Evolutionary conservation across 2,113 vertebrate species (phyloP).

Genomic region (Tragelaphus buxtoni): DNA sequence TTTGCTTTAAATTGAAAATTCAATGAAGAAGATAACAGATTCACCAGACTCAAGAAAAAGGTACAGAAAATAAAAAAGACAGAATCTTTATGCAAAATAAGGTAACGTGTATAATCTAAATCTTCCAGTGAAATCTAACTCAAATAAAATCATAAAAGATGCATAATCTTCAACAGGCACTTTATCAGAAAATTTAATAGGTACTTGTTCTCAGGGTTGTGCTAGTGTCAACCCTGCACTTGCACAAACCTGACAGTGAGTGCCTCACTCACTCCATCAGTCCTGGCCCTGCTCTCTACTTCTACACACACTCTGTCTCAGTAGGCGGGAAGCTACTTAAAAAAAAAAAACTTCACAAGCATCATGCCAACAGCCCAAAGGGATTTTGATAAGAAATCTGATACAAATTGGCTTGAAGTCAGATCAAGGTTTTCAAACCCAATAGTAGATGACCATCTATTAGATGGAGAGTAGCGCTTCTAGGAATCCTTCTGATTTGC

Average conservation of each 20-base stretch:
- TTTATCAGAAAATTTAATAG: neutral
- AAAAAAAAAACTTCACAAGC: neutral
- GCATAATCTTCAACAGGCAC: neutral
- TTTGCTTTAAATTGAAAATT: neutral
- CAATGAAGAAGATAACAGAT: neutral
- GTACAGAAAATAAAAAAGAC: neutral
- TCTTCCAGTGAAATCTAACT: neutral
- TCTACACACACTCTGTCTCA: neutral
- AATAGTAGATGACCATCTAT: neutral
- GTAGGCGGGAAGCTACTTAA: neutral
- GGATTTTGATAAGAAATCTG: neutral
- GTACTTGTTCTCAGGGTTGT: neutral
- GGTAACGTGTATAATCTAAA: neutral
- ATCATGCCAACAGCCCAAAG: neutral
- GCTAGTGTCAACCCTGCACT: neutral
- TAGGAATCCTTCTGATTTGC: neutral
- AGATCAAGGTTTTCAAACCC: neutral
- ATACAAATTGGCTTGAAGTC: neutral
- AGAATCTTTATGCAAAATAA: neutral
- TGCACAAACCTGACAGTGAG: neutral
- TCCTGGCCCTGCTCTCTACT: neutral
- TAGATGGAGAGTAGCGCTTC: neutral
- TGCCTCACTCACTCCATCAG: neutral
- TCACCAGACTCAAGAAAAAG: neutral
- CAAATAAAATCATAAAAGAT: neutral